These are phyloP conservation scores for Cyprinodon diabolis DNA, from an alignment of 2,797 vertebrate species.

Conservation along the genomic window DNA sequence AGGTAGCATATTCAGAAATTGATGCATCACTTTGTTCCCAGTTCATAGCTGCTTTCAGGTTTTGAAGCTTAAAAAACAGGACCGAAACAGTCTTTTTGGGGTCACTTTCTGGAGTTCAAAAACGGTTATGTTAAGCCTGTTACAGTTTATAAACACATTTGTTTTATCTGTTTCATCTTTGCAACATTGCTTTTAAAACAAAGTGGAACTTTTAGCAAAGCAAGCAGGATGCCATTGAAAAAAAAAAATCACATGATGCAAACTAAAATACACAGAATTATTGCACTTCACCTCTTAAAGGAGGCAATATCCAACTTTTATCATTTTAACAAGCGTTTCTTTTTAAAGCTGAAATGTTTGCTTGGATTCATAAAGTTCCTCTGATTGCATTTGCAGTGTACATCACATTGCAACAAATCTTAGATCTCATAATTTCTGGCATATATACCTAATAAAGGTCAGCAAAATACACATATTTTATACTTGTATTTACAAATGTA, in stretches of 20 bases:
- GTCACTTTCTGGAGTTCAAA: constrained; percentile 1
- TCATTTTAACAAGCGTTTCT: constrained; percentile 9
- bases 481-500: constrained; percentile 43
- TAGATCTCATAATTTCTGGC: constrained; percentile 12
- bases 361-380: constrained; percentile 35
- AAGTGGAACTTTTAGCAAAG: constrained; percentile 11
- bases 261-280: constrained; percentile 9
- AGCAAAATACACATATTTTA: constrained; percentile 14
- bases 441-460: constrained; percentile 22
- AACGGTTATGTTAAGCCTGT: neutral
- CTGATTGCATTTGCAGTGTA: neutral
- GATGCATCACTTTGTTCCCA: neutral
- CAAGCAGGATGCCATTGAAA: constrained; percentile 6
- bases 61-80: constrained; percentile 3
- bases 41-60: neutral
- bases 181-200: neutral
- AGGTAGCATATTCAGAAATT: constrained; percentile 10
- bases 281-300: constrained; percentile 43
- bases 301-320: constrained; percentile 11
- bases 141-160: neutral
- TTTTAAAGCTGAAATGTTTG: neutral
- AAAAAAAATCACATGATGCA: neutral
- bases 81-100: neutral
- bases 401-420: neutral
- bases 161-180: neutral